A percentile compares a stretch with the other conserved stretches of the same genome.
Conservation (phyloP, 1,140 invertebrate genomes). For the Probaryconus sp. region DNA sequence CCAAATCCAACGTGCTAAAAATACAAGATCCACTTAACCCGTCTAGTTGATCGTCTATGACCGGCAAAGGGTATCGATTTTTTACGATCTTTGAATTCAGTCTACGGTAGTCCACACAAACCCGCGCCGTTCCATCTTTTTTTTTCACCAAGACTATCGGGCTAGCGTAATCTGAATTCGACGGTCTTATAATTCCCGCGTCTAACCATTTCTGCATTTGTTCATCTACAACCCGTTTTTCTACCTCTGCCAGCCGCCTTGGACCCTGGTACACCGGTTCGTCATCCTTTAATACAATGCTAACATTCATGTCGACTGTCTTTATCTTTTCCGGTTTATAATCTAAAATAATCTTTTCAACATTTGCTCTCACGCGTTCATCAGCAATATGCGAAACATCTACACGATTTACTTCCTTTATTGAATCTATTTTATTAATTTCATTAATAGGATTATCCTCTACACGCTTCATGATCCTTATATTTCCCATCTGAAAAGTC, state of each 20-base stretch:
- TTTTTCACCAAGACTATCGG: conserved; percentile 11
- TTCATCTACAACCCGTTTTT: conserved; percentile 7
- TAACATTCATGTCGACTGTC: conserved; percentile 16
- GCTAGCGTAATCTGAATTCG: conserved; percentile 23
- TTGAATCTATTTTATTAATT: background rate
- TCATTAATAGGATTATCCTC: too few species aligned
- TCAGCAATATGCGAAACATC: conserved; percentile 14
- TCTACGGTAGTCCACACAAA: conserved; percentile 19
- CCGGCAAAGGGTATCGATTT: too few species aligned
- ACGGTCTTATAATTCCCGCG: conserved; percentile 17
- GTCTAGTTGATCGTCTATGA: too few species aligned
- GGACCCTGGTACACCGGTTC: conserved; percentile 5
- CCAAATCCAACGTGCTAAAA: too few species aligned
- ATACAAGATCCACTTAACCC: too few species aligned
- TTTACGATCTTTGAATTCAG: background rate
- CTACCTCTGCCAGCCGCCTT: background rate
- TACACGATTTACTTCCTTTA: background rate
- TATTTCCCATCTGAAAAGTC: too few species aligned
- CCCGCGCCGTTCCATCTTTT: conserved; percentile 16
- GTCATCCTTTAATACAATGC: conserved; percentile 6
- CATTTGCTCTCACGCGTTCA: background rate
- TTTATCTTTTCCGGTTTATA: conserved; percentile 16
- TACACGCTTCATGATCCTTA: too few species aligned
- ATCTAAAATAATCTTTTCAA: background rate
- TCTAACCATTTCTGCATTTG: conserved; percentile 23